Base-by-base conservation (phyloP, 2,113 vertebrate species). In the Oreotrochilus melanogaster region DNA sequence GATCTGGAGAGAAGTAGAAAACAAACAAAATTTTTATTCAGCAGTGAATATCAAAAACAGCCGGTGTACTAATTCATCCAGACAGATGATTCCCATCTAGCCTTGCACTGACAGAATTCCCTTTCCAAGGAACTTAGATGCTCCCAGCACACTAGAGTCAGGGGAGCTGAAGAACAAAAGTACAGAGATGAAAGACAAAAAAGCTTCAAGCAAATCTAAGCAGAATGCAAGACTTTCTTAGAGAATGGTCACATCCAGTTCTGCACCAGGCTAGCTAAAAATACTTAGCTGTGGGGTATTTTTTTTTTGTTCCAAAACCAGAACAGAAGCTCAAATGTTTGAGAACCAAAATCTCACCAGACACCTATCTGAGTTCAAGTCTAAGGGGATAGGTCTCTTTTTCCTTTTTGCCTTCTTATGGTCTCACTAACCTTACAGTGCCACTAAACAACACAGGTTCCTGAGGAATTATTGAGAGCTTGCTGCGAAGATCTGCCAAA, bases 381-480 rank as follows among this genome's bases (percentile, higher is more conserved):
- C 43, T 13, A 48, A 86, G 8, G 9, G 37, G 37, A 43, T 28
- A 65, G 58, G 24, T 23, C 3, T 4, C 31, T 85, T 30, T 51
- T 7, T 35, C 67, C 6, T 51, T 51, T 18, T 39, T 51, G 54
- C 22, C 27, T 33, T 54, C 27, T 58, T 45, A 48, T 4, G 7
- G 37, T 50, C 7, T 43, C 57, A 89, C 98, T 93, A 89, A 99
- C 99, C 99, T 98, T 95, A 99, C 98, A 7, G 99, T 99, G 57
- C 99, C 99, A 48, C 98, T 98, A 97, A 99, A 99, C 8, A 99
- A 97, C 86, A 99, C 99, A 0, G 99, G 99, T 89, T 99, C 99
- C 90, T 99, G 99, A 33, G 99, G 99, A 56, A 99, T 99, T 96
- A 99, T 99, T 66, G 99, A 99, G 60, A 99, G 98, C 33, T 99